A percentile compares a stretch with the other conserved stretches of the same genome.
Evolutionary conservation across 2,888 invertebrate genomes (phyloP).

Genomic region (Synanthedon formicaeformis): DNA sequence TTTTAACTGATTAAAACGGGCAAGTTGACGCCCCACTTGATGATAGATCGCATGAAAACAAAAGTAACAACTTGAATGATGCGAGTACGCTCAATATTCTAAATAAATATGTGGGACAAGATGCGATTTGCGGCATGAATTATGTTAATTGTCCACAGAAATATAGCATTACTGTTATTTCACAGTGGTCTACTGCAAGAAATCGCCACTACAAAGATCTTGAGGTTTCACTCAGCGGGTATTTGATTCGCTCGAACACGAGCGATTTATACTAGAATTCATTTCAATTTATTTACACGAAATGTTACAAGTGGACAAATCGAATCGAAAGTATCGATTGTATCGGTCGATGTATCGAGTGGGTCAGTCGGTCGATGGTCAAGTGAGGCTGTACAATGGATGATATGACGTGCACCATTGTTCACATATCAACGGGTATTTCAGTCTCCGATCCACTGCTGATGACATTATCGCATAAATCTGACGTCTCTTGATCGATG

Average conservation of each 20-base stretch:
- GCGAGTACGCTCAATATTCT: too few species aligned
- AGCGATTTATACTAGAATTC: conserved; percentile 13
- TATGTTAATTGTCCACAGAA: too few species aligned
- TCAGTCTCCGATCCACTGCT: conserved; percentile 16
- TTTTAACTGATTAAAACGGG: too few species aligned
- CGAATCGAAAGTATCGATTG: conserved; percentile 37
- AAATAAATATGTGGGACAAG: too few species aligned
- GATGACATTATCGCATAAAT: conserved; percentile 35
- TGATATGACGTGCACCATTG: background rate
- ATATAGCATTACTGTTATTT: too few species aligned
- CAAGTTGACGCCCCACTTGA: too few species aligned
- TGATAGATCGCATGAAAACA: too few species aligned
- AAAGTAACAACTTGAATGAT: too few species aligned
- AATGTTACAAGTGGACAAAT: conserved; percentile 29
- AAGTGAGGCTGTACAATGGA: conserved; percentile 30
- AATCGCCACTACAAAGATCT: too few species aligned
- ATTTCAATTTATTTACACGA: conserved; percentile 17
- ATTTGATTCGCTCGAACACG: background rate
- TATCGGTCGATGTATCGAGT: conserved; percentile 17
- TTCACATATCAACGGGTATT: conserved; percentile 10
- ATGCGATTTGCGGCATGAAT: too few species aligned
- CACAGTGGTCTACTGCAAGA: too few species aligned
- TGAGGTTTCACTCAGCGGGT: too few species aligned
- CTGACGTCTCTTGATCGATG: conserved; percentile 29
- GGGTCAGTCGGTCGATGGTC: conserved; percentile 42